phyloP scores from a whole-genome alignment of 2,113 vertebrate species.

The Isichthys henryi region DNA sequence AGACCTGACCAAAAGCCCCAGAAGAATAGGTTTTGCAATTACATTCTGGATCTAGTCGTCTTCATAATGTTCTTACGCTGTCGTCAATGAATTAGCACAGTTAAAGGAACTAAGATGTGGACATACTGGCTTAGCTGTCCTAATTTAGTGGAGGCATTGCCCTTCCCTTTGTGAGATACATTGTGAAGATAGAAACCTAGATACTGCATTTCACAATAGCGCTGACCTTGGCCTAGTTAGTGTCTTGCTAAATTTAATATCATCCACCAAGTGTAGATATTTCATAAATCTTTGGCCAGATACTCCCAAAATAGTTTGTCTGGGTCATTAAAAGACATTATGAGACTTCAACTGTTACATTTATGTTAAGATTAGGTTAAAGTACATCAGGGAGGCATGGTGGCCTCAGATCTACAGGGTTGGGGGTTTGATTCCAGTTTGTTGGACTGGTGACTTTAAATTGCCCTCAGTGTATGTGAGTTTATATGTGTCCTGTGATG shows the following conservation, averaged over 20 bases:
- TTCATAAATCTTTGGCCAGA: slow-evolving; percentile 43
- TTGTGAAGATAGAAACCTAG: slow-evolving; percentile 23
- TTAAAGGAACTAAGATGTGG: not conserved
- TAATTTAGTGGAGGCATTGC: not conserved
- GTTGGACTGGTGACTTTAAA: not conserved
- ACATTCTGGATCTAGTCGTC: not conserved
- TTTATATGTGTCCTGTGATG: not conserved
- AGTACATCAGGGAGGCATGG: not conserved
- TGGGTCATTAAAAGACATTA: slow-evolving; percentile 53
- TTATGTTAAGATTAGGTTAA: not conserved
- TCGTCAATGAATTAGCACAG: not conserved
- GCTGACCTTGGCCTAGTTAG: slow-evolving; percentile 59
- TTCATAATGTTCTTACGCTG: not conserved
- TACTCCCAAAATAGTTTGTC: slow-evolving; percentile 56
- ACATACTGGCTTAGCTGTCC: not conserved
- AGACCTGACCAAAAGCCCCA: not conserved
- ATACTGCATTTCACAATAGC: slow-evolving; percentile 34
- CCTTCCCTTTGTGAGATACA: not conserved
- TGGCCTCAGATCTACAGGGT: not conserved
- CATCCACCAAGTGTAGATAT: slow-evolving; percentile 34
- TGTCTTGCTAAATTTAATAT: not conserved
- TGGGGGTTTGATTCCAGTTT: not conserved
- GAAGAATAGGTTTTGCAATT: not conserved
- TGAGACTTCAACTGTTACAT: not conserved
- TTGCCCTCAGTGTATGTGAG: not conserved